Evolutionary conservation across 1,140 invertebrate species (phyloP).

Genomic region (Dolichoris vasculosae): DNA sequence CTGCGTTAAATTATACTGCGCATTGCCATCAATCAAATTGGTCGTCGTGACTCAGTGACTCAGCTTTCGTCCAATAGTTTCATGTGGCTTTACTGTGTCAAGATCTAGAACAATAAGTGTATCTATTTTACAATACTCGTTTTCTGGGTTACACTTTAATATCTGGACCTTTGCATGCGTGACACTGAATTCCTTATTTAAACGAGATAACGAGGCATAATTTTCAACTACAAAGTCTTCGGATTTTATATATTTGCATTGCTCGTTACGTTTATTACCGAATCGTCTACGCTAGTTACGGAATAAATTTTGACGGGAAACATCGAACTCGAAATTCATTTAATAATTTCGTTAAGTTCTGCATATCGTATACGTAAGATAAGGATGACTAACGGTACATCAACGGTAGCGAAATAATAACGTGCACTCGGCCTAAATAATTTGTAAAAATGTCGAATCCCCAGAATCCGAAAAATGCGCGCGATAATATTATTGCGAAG

Average conservation of each 20-base stretch:
- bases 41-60: background rate
- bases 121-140: background rate
- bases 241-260: too few species aligned
- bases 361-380: background rate
- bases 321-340: background rate
- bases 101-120: background rate
- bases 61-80: background rate
- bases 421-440: too few species aligned
- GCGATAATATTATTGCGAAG: background rate
- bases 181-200: too few species aligned
- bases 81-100: background rate
- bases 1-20: background rate
- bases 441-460: too few species aligned
- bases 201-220: too few species aligned
- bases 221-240: too few species aligned
- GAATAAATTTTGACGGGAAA: too few species aligned
- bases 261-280: too few species aligned
- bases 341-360: background rate
- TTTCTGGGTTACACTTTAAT: background rate
- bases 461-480: background rate
- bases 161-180: background rate
- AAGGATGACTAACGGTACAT: slow-evolving; percentile 1
- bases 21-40: background rate
- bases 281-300: too few species aligned
- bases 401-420: too few species aligned